phyloP scores from a whole-genome alignment of 1,140 invertebrate genomes.

The Teleogryllus occipitalis region DNA sequence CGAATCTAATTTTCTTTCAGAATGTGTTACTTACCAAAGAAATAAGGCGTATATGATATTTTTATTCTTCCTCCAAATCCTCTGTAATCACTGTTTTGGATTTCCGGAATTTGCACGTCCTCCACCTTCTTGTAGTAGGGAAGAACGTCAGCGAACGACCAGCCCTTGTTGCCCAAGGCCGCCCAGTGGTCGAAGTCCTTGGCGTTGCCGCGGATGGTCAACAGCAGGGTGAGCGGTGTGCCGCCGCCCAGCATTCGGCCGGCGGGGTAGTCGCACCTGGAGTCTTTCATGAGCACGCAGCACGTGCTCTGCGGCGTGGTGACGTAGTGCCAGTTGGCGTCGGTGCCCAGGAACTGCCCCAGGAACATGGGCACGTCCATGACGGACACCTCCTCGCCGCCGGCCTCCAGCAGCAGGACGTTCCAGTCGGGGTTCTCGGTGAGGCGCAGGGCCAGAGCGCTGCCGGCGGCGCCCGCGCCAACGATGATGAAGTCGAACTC shows the following conservation, averaged over 20 bases:
- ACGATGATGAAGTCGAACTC: slow-evolving; percentile 75
- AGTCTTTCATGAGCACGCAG: slow-evolving; percentile 25
- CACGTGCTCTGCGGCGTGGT: slow-evolving; percentile 27
- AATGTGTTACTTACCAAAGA: too few relatives aligned
- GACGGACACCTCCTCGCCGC: slow-evolving; percentile 73
- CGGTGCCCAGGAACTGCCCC: slow-evolving; percentile 62
- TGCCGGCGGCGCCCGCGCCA: slow-evolving; percentile 78
- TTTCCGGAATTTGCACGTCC: slow-evolving; percentile 82
- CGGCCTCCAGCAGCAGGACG: slow-evolving; percentile 78
- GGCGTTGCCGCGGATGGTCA: slow-evolving; percentile 87
- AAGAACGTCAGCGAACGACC: slow-evolving; percentile 78
- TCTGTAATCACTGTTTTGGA: slow-evolving; percentile 26
- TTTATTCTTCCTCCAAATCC: slow-evolving; percentile 31
- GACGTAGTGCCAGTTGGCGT: slow-evolving; percentile 35
- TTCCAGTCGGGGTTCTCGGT: slow-evolving; percentile 69
- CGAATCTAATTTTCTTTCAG: too few relatives aligned
- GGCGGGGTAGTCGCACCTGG: slow-evolving; percentile 78
- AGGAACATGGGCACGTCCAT: slow-evolving; percentile 74
- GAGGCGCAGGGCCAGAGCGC: slow-evolving; percentile 74
- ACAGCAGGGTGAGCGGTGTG: slow-evolving; percentile 91
- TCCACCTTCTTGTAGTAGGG: slow-evolving; percentile 90
- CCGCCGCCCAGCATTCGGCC: slow-evolving; percentile 74
- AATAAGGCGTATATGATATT: slow-evolving; percentile 25
- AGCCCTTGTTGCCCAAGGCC: slow-evolving; percentile 77
- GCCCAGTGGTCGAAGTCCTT: slow-evolving; percentile 94